Conservation (phyloP, 2,113 vertebrate genomes). For the Erinaceus europaeus region DNA sequence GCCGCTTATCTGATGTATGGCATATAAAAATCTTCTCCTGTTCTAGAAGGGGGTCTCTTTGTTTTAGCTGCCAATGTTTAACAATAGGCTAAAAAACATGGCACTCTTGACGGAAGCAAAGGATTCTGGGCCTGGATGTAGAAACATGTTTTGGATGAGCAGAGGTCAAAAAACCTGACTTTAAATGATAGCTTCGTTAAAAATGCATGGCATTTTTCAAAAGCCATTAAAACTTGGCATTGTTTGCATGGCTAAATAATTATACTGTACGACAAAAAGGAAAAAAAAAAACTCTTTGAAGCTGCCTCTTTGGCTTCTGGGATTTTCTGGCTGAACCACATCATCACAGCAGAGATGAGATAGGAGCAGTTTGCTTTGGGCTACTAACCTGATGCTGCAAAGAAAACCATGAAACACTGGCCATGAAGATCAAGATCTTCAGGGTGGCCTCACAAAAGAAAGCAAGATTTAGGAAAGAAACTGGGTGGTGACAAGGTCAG, state of each 20-base stretch:
- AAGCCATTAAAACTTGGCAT: constrained; percentile 9
- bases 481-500: background rate
- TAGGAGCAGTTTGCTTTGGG: background rate
- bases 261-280: background rate
- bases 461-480: background rate
- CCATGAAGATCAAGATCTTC: background rate
- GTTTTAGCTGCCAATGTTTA: background rate
- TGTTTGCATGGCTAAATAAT: constrained; percentile 30
- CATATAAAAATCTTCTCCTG: no score
- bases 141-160: background rate
- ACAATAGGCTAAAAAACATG: background rate
- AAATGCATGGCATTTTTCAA: constrained; percentile 45
- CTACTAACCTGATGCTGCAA: background rate
- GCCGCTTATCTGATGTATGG: no score
- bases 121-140: background rate
- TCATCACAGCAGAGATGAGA: background rate
- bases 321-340: constrained; percentile 14
- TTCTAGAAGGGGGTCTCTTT: no score
- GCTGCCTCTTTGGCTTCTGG: background rate
- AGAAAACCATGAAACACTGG: background rate
- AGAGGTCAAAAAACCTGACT: background rate
- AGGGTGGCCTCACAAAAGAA: background rate
- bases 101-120: background rate
- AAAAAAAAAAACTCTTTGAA: background rate
- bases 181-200: constrained; percentile 1